A percentile compares a stretch with the other conserved stretches of the same genome.
These are phyloP conservation scores for Aurelia aurita DNA, from an alignment of 30 jellyfish, hydroid and myxozoan genomes.

Conservation along the genomic window DNA sequence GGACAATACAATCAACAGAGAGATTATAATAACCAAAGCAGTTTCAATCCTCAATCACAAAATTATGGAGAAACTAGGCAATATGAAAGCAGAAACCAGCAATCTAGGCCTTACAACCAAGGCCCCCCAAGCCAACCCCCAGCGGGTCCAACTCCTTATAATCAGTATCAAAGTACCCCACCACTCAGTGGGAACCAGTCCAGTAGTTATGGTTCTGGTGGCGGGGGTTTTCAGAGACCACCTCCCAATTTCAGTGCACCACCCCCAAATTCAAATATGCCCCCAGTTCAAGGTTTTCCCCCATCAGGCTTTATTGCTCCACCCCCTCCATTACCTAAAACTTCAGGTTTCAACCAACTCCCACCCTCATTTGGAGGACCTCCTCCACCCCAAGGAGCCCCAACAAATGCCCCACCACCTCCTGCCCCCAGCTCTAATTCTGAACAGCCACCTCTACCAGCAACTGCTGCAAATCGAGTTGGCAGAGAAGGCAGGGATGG, in stretches of 20 bases:
- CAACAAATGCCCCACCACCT: slow-evolving; percentile 48
- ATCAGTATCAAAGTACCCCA: background rate
- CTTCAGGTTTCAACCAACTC: slow-evolving; percentile 43
- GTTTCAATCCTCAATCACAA: slow-evolving; percentile 17
- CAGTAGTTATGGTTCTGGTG: background rate
- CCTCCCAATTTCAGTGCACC: slow-evolving; percentile 14
- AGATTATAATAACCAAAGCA: slow-evolving; percentile 34
- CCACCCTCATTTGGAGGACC: slow-evolving; percentile 57
- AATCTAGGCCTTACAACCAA: slow-evolving; percentile 8
- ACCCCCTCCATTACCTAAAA: slow-evolving; percentile 30
- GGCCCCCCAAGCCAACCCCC: slow-evolving; percentile 51
- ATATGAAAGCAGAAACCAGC: background rate
- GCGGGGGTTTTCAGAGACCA: background rate
- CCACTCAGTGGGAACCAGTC: background rate
- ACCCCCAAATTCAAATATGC: background rate
- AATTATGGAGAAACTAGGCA: background rate
- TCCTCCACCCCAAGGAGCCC: slow-evolving; percentile 51
- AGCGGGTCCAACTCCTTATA: background rate
- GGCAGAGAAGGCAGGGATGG: background rate
- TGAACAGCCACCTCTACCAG: slow-evolving; percentile 1
- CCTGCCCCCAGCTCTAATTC: slow-evolving; percentile 22
- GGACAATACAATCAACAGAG: slow-evolving; percentile 16
- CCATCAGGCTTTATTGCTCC: slow-evolving; percentile 18
- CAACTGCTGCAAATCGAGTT: background rate
- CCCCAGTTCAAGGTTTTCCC: background rate